Base-by-base conservation (phyloP, 2,113 vertebrate species). In the Rhinichthys klamathensis region DNA sequence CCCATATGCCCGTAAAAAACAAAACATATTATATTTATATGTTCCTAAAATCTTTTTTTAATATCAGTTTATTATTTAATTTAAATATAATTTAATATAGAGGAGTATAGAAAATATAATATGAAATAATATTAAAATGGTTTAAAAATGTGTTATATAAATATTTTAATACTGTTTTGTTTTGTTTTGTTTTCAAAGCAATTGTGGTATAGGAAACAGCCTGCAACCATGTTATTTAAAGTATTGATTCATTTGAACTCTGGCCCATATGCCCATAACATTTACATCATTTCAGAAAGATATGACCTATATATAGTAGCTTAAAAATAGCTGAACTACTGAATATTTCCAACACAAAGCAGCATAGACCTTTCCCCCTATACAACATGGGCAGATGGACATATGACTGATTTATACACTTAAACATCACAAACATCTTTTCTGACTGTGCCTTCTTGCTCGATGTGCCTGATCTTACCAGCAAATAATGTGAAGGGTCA, bases 401-500 rank as follows among this genome's bases (percentile, higher is more conserved):
- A 30, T 30, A 30, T 30, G 30, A 30, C 30, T 2, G 30, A 30
- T 30, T 30, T 30, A 30, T 30, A 1, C 30, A 30, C 30, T 30
- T 1, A 30, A 30, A 30, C 30, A 30, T 30, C 16, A 38, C 32
- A 21, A 8, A 21, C 18, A 8, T 11, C 18, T 23, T 23, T 58
- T 35, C 6, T 30, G 8, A 30, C 46, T 6, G 25, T 70, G 73
- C 27, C 16, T 56, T 21, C 30, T 23, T 5, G 0, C 49, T 58
- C 6, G 18, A 41, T 16, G 2, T 16, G n/a, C n/a, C n/a, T 5
- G 11, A 51, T 38, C 95, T 93, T 94, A 99, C 98, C 90, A 97
- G 92, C 13, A 96, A 91, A 2, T 96, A 87, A 87, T 95, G 97
- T 0, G 96, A 86, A 2, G 96, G 86, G 79, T 99, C 97, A 0